phyloP scores from a whole-genome alignment of 2,113 vertebrate species.

The Muntiacus muntjak region DNA sequence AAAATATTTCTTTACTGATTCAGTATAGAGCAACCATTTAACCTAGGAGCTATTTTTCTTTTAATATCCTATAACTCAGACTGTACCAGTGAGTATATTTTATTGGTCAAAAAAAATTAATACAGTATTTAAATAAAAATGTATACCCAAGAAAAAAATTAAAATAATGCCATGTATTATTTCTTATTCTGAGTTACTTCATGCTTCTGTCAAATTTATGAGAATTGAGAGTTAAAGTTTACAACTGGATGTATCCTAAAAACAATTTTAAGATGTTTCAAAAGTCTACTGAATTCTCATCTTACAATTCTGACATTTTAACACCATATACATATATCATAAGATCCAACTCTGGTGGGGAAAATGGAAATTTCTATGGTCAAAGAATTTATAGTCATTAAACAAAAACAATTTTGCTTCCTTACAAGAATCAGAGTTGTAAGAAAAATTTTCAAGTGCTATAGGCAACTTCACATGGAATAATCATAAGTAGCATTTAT shows the following conservation, averaged over 20 bases:
- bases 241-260: neutral
- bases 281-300: neutral
- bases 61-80: neutral
- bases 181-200: neutral
- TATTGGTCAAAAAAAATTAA: neutral
- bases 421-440: neutral
- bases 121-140: neutral
- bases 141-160: neutral
- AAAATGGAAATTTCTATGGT: neutral
- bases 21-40: neutral
- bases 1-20: neutral
- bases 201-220: slow-evolving; percentile 4
- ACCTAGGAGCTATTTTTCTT: neutral
- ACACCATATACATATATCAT: neutral
- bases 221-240: neutral
- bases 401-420: slow-evolving; percentile 8
- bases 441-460: slow-evolving; percentile 27
- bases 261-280: slow-evolving; percentile 12
- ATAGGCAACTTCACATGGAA: neutral
- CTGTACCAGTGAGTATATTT: neutral
- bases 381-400: neutral
- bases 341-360: neutral
- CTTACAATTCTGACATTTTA: slow-evolving; percentile 24
- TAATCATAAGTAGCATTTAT: neutral
- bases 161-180: neutral